phyloP scores from a whole-genome alignment of 2,113 vertebrate genomes.

The Atlantisia rogersi region DNA sequence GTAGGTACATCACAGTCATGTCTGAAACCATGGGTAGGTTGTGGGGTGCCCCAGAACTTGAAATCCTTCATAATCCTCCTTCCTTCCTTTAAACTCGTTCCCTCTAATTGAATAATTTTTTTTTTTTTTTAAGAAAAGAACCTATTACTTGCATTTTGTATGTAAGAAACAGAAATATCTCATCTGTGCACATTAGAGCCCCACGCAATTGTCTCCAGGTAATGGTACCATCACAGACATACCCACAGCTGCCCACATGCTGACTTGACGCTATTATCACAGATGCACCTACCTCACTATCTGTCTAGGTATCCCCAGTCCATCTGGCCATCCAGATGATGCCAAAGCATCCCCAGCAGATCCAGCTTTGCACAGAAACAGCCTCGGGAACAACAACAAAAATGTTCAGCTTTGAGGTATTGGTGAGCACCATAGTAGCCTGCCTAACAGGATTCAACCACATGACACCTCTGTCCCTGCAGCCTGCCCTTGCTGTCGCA shows the following conservation, averaged over 20 bases:
- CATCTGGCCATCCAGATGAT: constrained; percentile 8
- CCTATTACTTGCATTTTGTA: too few relatives aligned
- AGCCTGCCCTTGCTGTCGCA: neutral
- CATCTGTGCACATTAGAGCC: neutral
- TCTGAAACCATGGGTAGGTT: neutral
- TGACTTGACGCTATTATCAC: accelerated
- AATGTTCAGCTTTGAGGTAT: neutral
- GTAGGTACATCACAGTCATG: neutral
- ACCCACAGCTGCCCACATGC: accelerated
- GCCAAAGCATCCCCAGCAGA: neutral
- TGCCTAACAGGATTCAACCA: neutral
- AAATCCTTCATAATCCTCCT: neutral
- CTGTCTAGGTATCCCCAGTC: neutral
- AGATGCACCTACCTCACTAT: neutral
- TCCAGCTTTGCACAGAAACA: neutral
- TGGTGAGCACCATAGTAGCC: neutral
- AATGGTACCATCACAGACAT: accelerated
- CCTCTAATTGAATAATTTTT: neutral
- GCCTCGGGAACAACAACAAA: neutral
- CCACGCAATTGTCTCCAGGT: neutral
- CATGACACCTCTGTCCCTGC: neutral
- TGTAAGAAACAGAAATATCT: too few relatives aligned
- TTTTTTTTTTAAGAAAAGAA: too few relatives aligned
- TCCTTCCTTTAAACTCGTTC: neutral
- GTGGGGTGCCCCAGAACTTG: neutral